These are phyloP conservation scores for Homarus americanus DNA, from an alignment of 1,140 invertebrate species.

Conservation along the genomic window DNA sequence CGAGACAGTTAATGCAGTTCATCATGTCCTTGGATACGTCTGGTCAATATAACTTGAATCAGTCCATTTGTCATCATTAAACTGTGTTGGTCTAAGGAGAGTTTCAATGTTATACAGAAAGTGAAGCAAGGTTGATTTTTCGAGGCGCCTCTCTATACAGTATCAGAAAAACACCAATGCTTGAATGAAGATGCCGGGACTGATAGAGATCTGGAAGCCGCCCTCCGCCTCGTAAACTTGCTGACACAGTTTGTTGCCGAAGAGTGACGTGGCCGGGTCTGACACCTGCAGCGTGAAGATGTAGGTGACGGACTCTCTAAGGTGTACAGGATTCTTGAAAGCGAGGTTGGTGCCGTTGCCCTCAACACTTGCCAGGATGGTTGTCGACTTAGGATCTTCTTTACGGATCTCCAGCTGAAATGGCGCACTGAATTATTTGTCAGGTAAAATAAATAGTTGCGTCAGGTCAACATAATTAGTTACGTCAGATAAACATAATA, in stretches of 20 bases:
- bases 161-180: slow-evolving; percentile 56
- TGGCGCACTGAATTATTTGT: too few species aligned
- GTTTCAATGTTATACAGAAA: too few species aligned
- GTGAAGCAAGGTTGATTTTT: too few species aligned
- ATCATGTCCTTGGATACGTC: too few species aligned
- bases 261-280: slow-evolving; percentile 30
- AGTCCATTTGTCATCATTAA: too few species aligned
- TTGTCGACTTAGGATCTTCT: slow-evolving; percentile 38
- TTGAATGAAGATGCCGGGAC: slow-evolving; percentile 49
- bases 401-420: slow-evolving; percentile 59
- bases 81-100: too few species aligned
- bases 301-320: slow-evolving; percentile 60
- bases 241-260: slow-evolving; percentile 32
- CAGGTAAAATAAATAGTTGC: too few species aligned
- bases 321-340: slow-evolving; percentile 64
- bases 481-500: too few species aligned
- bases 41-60: too few species aligned
- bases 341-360: slow-evolving; percentile 30
- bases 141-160: too few species aligned
- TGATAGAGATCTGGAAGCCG: slow-evolving; percentile 44
- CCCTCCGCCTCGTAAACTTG: slow-evolving; percentile 40
- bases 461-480: too few species aligned
- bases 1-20: too few species aligned
- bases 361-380: slow-evolving; percentile 5
- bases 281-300: slow-evolving; percentile 48